Evolutionary conservation across 2,113 vertebrate species (phyloP), one percentile per base, ranked within the genome.

Genomic region (Sprattus sprattus): DNA sequence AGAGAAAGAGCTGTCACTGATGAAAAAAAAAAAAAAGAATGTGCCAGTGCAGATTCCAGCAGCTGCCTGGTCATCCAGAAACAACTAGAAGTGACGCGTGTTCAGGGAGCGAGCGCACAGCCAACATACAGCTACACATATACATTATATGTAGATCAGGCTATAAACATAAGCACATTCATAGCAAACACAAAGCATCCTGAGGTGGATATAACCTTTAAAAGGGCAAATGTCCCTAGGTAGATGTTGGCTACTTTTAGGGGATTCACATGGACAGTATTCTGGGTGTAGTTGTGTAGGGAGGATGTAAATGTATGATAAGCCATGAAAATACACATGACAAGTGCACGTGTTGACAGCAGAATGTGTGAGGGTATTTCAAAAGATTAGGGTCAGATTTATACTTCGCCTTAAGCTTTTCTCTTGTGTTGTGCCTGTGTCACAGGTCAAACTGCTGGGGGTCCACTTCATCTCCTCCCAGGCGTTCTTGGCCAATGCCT

Each of bases 391-490:
- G 39, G 39, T 39, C 39, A 39, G 39, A 39, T 39, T 39, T 39
- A 39, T 39, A 11, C 2, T 20, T 60, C 18, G 20, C 18, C 18
- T 60, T 60, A 18, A 60, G 54, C 16, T 88, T 44, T 13, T 20
- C 54, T 71, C n/a, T 64, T 87, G 20, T 85, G 60, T 52, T 87
- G 67, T 87, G 67, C 28, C 45, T 85, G 45, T 82, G n/a, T 82
- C 90, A 28, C 92, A 99, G 98, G 96, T 92, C 0, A 96, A 94
- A 85, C 95, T 99, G 90, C 95, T 99, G 0, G 98, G 98, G 28
- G 96, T 98, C 90, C 96, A 96, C 90, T 99, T 99, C 92, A 98
- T 99, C 93, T 99, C 98, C 0, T 99, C 98, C 2, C 96, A 99
- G 93, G 98, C 98, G 89, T 99, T 99, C 92, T 93, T 99, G 86